These are phyloP conservation scores for Chauna torquata DNA, from an alignment of 2,113 vertebrate genomes.

Conservation along the genomic window DNA sequence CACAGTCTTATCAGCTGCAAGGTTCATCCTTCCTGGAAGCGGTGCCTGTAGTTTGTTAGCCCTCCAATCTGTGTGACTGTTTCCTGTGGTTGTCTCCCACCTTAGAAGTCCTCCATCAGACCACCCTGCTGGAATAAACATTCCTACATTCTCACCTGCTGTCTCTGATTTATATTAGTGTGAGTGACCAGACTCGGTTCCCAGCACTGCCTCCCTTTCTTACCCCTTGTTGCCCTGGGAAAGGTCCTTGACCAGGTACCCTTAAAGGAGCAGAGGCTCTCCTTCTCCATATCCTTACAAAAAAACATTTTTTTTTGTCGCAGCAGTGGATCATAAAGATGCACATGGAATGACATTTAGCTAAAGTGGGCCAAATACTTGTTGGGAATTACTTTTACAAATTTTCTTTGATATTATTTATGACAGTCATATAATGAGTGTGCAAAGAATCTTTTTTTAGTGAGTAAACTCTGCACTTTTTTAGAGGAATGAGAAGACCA, in stretches of 20 bases:
- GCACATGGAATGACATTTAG: neutral
- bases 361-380: neutral
- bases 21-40: no score
- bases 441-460: neutral
- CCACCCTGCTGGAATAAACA: no score
- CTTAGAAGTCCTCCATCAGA: no score
- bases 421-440: no score
- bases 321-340: neutral
- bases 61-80: no score
- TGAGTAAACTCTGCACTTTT: neutral
- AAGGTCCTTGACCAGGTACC: neutral
- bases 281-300: neutral
- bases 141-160: no score
- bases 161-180: no score
- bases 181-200: neutral
- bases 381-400: neutral
- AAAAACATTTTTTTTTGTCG: neutral
- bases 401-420: neutral
- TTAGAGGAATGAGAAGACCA: neutral
- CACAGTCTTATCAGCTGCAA: no score
- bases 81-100: no score
- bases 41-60: no score
- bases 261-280: neutral
- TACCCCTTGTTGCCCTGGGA: neutral
- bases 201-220: neutral